These are phyloP conservation scores for Ornithoptera priamus DNA, from an alignment of 2,888 invertebrate genomes.

Conservation along the genomic window DNA sequence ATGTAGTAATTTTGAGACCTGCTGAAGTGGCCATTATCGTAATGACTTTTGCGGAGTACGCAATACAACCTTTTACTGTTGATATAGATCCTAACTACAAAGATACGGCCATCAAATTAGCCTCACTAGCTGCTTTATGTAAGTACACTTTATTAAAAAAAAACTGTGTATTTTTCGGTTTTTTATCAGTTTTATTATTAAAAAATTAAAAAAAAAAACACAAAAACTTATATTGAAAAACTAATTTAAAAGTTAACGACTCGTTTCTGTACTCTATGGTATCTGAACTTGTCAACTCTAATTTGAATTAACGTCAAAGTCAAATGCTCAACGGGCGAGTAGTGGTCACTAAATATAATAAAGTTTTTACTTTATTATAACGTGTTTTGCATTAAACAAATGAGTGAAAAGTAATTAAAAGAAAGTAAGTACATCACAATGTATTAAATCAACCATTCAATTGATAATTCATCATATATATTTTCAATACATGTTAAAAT, in stretches of 20 bases:
- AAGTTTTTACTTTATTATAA: background rate
- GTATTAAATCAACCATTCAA: background rate
- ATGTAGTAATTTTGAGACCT: constrained; percentile 86
- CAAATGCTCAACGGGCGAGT: background rate
- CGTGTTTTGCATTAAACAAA: background rate
- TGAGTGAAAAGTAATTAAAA: background rate
- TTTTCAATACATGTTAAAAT: background rate
- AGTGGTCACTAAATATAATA: background rate
- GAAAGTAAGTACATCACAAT: background rate
- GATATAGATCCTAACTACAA: constrained; percentile 66
- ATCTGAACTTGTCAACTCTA: background rate
- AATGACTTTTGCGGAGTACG: constrained; percentile 88
- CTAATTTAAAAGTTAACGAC: background rate
- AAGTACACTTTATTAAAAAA: constrained; percentile 44
- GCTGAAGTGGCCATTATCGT: constrained; percentile 89
- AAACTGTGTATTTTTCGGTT: background rate
- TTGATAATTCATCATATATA: background rate
- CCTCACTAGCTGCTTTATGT: constrained; percentile 84
- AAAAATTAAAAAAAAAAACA: background rate
- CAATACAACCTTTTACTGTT: constrained; percentile 82
- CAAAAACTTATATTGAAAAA: background rate
- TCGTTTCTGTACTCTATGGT: background rate
- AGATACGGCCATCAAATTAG: constrained; percentile 79
- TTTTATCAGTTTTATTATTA: background rate
- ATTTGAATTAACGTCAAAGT: background rate